Evolutionary conservation across 2,113 vertebrate species (phyloP), one percentile per base, ranked within the genome.

Genomic region (Cyrtonyx montezumae): DNA sequence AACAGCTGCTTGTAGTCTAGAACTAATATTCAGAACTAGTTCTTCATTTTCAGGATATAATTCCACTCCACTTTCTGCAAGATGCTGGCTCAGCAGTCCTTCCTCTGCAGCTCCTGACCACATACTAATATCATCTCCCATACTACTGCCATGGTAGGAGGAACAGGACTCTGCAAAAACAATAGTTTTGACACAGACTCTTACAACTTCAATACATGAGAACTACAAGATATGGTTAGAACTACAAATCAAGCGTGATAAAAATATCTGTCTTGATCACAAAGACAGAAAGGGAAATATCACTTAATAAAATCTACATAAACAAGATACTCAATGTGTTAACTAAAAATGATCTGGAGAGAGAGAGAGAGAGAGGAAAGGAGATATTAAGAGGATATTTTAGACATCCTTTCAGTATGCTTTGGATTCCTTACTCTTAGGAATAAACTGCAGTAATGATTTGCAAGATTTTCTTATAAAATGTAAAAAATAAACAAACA

Each of bases 1-100:
- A 94, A 99, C 98, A 53, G 98, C 98, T 0, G 96, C 97, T 48
- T 99, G 99, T 34, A 99, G 98, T 63, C 99, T 98, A 92, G 97
- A 94, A 93, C 98, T 98, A 93, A 99, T 97, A 79, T 97, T 98
- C 90, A 98, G 95, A 78, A 99, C 45, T 43, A 98, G 94, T 58
- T 98, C 98, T 95, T 99, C 98, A 46, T 98, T 98, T 94, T 99
- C 98, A 13, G 98, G 97, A 92, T 98, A 98, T 51, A 98, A 93
- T 94, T 98, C 98, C 26, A 96, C 85, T 36, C 97, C 98, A 56
- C 96, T 96, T 84, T 97, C 98, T 58, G 97, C 91, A 76, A 98
- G 96, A 65, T 97, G 97, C 40, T 98, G 98, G 34, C 97, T 98
- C 63, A 98, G 59, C 37, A 98, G 95, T 55, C 97, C 97, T 91